Percentiles rank a stretch among this genome's conserved stretches.
These are phyloP conservation scores for Sylvia borin DNA, from an alignment of 2,797 vertebrate genomes.

Conservation along the genomic window DNA sequence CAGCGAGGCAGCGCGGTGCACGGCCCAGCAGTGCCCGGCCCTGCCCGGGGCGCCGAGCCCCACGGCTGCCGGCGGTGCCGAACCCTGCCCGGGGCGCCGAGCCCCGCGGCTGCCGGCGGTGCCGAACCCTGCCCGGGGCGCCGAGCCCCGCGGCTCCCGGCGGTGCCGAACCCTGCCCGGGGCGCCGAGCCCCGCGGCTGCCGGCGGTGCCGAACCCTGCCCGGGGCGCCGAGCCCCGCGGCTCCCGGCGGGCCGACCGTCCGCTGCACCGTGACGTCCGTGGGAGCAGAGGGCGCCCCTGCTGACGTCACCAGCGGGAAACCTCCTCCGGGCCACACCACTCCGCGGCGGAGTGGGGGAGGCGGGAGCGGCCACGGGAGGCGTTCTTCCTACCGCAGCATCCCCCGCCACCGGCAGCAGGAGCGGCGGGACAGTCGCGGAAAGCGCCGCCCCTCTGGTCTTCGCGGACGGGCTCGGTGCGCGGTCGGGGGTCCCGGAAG, in stretches of 20 bases:
- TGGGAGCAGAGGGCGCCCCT: not conserved
- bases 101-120: too few relatives aligned
- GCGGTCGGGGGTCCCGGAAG: fast-evolving
- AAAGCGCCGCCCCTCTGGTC: fast-evolving
- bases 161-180: fast-evolving
- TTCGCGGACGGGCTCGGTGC: not conserved
- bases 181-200: not conserved
- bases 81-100: not conserved
- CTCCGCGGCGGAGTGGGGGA: too few relatives aligned
- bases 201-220: too few relatives aligned
- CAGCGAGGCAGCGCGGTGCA: too few relatives aligned
- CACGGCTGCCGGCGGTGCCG: fast-evolving
- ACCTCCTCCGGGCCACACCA: not conserved
- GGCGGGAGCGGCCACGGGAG: fast-evolving
- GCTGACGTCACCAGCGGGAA: not conserved
- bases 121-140: fast-evolving
- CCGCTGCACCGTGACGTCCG: fast-evolving
- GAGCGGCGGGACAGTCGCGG: fast-evolving
- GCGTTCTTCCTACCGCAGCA: fast-evolving
- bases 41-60: not conserved
- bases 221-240: not conserved
- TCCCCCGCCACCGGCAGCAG: not conserved
- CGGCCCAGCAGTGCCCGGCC: too few relatives aligned
- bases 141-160: not conserved
- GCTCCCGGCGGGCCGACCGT: fast-evolving